These are phyloP conservation scores for Pyrocephalus nanus DNA, from an alignment of 2,797 vertebrate species.

Conservation along the genomic window DNA sequence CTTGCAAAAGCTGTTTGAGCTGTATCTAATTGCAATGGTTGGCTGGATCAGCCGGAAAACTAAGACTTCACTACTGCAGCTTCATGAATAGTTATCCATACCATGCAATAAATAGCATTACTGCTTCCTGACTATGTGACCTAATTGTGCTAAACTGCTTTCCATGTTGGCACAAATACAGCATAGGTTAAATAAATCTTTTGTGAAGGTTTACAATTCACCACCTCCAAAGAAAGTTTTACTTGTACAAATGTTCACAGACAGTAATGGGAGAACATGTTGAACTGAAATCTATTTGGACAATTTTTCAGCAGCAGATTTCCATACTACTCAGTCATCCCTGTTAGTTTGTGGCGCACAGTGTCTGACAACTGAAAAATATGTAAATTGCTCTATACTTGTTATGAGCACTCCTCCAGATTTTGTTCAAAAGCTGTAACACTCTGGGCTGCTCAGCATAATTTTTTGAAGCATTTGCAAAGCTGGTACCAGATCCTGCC, in stretches of 20 bases:
- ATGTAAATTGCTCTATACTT: conserved; percentile 65
- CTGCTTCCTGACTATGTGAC: neutral
- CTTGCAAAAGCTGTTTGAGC: neutral
- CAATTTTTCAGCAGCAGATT: conserved; percentile 50
- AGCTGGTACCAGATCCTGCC: conserved; percentile 48
- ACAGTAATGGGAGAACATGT: conserved; percentile 20
- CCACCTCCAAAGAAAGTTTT: conserved; percentile 16
- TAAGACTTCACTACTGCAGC: neutral
- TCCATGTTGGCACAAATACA: neutral
- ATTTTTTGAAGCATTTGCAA: conserved; percentile 63
- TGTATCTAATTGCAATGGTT: neutral
- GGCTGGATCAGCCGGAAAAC: neutral
- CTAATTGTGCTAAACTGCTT: neutral
- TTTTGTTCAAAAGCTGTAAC: conserved; percentile 63
- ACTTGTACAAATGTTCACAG: neutral
- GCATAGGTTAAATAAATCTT: conserved; percentile 8
- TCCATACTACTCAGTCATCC: conserved; percentile 46
- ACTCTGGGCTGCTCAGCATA: conserved; percentile 57
- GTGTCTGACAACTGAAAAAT: conserved; percentile 67
- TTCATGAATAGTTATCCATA: neutral
- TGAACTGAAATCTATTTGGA: conserved; percentile 50
- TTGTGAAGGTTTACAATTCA: neutral
- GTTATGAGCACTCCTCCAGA: conserved; percentile 64
- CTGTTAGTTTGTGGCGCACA: conserved; percentile 16
- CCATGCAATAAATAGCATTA: neutral